A percentile compares a stretch with the other conserved stretches of the same genome.
Evolutionary conservation across 2,113 vertebrate species (phyloP).

Genomic region (Ramphastos sulfuratus): DNA sequence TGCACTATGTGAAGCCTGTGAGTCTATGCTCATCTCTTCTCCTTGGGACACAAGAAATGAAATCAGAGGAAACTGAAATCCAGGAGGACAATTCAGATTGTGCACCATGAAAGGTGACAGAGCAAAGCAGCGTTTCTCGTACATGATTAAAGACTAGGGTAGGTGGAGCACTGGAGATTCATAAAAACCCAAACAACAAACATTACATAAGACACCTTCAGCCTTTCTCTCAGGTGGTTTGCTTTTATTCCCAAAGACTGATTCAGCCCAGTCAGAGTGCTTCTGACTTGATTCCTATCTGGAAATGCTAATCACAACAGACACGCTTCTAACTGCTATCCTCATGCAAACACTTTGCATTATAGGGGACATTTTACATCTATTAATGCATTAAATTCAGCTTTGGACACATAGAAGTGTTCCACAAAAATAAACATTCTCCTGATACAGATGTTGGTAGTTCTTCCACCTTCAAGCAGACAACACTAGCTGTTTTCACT

Average conservation of each 20-base stretch:
- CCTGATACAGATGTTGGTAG: background rate
- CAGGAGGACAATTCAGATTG: background rate
- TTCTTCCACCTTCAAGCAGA: background rate
- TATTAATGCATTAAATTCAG: background rate
- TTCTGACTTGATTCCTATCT: background rate
- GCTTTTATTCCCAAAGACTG: background rate
- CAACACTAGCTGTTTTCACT: background rate
- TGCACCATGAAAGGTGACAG: fast-evolving
- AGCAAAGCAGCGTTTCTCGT: background rate
- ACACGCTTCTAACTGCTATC: background rate
- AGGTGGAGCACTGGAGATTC: background rate
- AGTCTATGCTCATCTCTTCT: background rate
- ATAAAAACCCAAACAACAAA: background rate
- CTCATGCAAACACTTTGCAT: background rate
- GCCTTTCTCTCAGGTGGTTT: background rate
- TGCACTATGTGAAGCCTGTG: fast-evolving
- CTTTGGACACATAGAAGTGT: background rate
- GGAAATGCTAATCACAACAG: background rate
- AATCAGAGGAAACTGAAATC: background rate
- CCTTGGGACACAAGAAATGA: fast-evolving
- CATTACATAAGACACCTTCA: background rate
- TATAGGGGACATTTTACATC: background rate
- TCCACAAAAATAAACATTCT: background rate
- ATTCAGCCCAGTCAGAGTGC: background rate
- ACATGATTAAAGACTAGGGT: background rate